Base-by-base conservation (phyloP, 2,797 vertebrate genomes). In the Lutjanus campechanus region DNA sequence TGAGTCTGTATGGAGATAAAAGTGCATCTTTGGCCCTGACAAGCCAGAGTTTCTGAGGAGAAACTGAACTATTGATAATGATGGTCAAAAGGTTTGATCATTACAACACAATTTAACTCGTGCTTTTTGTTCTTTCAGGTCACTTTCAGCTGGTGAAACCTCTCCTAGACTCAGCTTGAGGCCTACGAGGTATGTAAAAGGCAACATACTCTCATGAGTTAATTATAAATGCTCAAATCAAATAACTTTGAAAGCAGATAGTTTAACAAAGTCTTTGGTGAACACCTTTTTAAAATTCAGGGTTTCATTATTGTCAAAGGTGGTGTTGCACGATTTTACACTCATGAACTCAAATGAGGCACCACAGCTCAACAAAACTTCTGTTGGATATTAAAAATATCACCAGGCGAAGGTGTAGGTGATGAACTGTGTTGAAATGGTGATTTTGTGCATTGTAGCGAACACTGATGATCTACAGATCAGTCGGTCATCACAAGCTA, bases 11-110 rank as follows among this genome's bases (percentile, higher is more conserved):
- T 94, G 94, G 7, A 71, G 91, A 92, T 0, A 56, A 41, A 56
- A 0, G 93, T 95, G 94, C 94, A 64, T 40, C 91, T 94, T 68
- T 90, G 91, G 93, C 92, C 92, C 86, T 93, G 93, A 95, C 94
- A 94, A 93, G 94, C 91, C 87, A 73, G 69, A 88, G 93, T 90
- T 56, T 78, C 94, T 95, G 93, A 95, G 84, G 91, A 93, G 89
- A 90, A 53, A 2, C 7, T 4, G 12, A 46, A 46, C 17, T 4
- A n/a, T 3, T n/a, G 49, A n/a, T n/a, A n/a, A 9, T n/a, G 49
- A 9, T n/a, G 19, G 17, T 50, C 49, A 51, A 9, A 51, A 8
- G 17, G 8, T 16, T 8, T 51, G 49, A 0, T 51, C 49, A 19
- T n/a, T n/a, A 20, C 51, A 11, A 4, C 10, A 5, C n/a, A 53